Conservation (phyloP, 2,888 invertebrate genomes). For the Amphiduros pacificus region DNA sequence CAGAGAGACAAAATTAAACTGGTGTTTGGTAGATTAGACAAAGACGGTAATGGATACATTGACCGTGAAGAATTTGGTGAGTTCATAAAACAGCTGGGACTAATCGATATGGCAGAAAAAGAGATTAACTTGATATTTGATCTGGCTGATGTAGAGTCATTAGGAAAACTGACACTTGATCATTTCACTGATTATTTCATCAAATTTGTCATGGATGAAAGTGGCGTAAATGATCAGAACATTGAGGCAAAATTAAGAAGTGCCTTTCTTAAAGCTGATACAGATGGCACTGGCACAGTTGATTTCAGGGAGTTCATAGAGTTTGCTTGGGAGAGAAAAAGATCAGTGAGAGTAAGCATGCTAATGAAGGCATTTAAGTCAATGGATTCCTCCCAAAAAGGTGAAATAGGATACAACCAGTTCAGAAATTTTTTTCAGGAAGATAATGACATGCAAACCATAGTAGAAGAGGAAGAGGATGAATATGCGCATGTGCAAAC, state of each 20-base stretch:
- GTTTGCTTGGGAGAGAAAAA: slow-evolving; percentile 23
- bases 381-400: slow-evolving; percentile 15
- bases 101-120: slow-evolving; percentile 17
- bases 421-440: slow-evolving; percentile 24
- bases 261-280: slow-evolving; percentile 30
- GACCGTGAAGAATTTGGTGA: slow-evolving; percentile 26
- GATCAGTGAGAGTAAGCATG: slow-evolving; percentile 1
- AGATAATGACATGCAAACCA: not conserved
- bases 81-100: slow-evolving; percentile 26
- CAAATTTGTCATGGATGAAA: slow-evolving; percentile 23
- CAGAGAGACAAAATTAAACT: slow-evolving; percentile 27
- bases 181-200: slow-evolving; percentile 30
- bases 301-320: slow-evolving; percentile 32
- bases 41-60: slow-evolving; percentile 29
- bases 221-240: not conserved
- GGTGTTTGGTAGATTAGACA: slow-evolving; percentile 28
- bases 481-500: no score
- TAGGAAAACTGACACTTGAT: slow-evolving; percentile 20
- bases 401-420: slow-evolving; percentile 23
- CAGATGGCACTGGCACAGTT: slow-evolving; percentile 26
- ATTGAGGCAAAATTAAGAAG: slow-evolving; percentile 18
- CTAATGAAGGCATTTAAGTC: slow-evolving; percentile 24
- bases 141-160: slow-evolving; percentile 5
- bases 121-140: slow-evolving; percentile 26
- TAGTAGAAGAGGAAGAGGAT: not conserved